Evolutionary conservation across 2,888 invertebrate genomes (phyloP).

Genomic region (Heliconius ethilla): DNA sequence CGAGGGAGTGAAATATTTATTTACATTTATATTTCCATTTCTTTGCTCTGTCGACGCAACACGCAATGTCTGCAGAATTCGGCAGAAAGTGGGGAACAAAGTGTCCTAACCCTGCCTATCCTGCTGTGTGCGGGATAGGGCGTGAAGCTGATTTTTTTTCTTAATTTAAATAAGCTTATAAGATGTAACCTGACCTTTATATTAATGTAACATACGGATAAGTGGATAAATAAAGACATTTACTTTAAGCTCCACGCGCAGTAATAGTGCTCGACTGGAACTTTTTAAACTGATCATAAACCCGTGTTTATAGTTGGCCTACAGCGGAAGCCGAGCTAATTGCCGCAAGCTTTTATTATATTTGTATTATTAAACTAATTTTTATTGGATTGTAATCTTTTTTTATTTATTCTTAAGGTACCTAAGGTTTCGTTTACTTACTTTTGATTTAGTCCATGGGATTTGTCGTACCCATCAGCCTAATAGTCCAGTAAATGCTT

Average conservation of each 20-base stretch:
- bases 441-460: too few species aligned
- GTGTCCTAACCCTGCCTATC: too few species aligned
- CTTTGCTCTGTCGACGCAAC: too few species aligned
- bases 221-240: constrained; percentile 43
- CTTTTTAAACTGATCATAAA: constrained; percentile 43
- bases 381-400: constrained; percentile 21
- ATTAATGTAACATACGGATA: constrained; percentile 35
- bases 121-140: too few species aligned
- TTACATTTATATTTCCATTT: too few species aligned
- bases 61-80: too few species aligned
- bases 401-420: neutral
- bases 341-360: constrained; percentile 32
- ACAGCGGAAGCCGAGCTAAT: constrained; percentile 39
- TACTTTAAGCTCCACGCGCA: constrained; percentile 35
- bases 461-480: too few species aligned
- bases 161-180: constrained; percentile 1
- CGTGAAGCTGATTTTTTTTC: too few species aligned
- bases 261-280: constrained; percentile 36
- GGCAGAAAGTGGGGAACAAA: too few species aligned
- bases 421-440: too few species aligned
- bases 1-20: too few species aligned
- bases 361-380: constrained; percentile 27
- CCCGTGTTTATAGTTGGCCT: constrained; percentile 40
- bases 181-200: constrained; percentile 28
- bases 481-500: too few species aligned